These are phyloP conservation scores for Ataeniobius toweri DNA, from an alignment of 2,797 vertebrate genomes.

Conservation along the genomic window DNA sequence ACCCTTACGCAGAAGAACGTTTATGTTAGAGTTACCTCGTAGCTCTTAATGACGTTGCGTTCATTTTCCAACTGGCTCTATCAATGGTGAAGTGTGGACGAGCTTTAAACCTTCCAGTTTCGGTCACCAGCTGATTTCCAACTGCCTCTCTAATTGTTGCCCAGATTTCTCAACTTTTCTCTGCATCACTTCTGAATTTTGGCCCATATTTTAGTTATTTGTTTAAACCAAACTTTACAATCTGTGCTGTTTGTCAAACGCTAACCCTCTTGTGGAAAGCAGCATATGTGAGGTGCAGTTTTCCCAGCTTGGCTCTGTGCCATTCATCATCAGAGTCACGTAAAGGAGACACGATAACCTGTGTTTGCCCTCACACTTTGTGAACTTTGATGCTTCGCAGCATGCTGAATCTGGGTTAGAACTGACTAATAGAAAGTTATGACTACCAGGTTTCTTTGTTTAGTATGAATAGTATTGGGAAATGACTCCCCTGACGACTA, in stretches of 20 bases:
- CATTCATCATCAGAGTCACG: slow-evolving; percentile 45
- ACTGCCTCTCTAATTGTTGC: neutral
- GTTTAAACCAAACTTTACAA: neutral
- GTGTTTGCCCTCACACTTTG: slow-evolving; percentile 9
- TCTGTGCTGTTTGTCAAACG: neutral
- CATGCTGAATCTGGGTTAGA: slow-evolving; percentile 19
- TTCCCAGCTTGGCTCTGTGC: slow-evolving; percentile 1
- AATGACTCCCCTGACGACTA: slow-evolving; percentile 31
- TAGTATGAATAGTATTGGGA: too few relatives aligned
- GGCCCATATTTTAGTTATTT: neutral
- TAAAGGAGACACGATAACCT: slow-evolving; percentile 26
- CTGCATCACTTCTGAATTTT: neutral
- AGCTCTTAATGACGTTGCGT: neutral
- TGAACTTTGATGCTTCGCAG: neutral
- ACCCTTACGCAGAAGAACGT: neutral
- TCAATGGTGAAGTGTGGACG: neutral
- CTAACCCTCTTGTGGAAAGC: neutral
- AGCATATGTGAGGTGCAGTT: slow-evolving; percentile 31
- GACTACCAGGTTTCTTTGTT: slow-evolving; percentile 52
- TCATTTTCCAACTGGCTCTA: neutral
- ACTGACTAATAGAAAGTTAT: slow-evolving; percentile 28
- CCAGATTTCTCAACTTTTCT: neutral
- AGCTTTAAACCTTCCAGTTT: neutral
- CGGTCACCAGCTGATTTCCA: neutral
- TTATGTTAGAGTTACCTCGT: neutral